Conservation (phyloP, 1,140 invertebrate species). For the Rhopalosiphum padi region DNA sequence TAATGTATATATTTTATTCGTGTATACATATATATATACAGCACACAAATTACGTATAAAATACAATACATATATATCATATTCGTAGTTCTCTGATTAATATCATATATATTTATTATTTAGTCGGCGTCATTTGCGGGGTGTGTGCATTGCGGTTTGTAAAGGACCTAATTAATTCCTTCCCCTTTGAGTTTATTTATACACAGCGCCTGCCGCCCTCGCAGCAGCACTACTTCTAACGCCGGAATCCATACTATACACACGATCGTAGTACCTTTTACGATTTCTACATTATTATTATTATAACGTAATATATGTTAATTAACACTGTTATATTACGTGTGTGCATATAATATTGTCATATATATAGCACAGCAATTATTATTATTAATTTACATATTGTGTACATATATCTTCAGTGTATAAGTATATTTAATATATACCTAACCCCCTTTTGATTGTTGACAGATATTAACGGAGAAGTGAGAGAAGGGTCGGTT, state of each 20-base stretch:
- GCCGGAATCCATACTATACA: neutral
- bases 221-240: neutral
- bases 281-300: neutral
- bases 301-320: neutral
- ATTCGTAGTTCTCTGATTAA: neutral
- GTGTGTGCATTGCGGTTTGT: neutral
- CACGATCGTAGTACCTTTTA: neutral
- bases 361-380: neutral
- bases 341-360: constrained; percentile 1
- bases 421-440: neutral
- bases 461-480: constrained; percentile 33
- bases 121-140: neutral
- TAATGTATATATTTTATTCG: neutral
- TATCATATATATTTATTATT: constrained; percentile 14
- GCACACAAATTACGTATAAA: neutral
- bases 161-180: constrained; percentile 23
- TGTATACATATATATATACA: neutral
- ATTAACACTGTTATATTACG: constrained; percentile 1
- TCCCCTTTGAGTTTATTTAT: constrained; percentile 10
- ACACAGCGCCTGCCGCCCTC: neutral
- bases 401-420: neutral
- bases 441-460: constrained; percentile 30
- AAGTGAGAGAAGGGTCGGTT: neutral
- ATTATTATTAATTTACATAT: constrained; percentile 16
- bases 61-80: neutral